Percentiles rank a stretch among this genome's conserved stretches.
Evolutionary conservation across 2,113 vertebrate genomes (phyloP).

Genomic region (Etheostoma cragini): DNA sequence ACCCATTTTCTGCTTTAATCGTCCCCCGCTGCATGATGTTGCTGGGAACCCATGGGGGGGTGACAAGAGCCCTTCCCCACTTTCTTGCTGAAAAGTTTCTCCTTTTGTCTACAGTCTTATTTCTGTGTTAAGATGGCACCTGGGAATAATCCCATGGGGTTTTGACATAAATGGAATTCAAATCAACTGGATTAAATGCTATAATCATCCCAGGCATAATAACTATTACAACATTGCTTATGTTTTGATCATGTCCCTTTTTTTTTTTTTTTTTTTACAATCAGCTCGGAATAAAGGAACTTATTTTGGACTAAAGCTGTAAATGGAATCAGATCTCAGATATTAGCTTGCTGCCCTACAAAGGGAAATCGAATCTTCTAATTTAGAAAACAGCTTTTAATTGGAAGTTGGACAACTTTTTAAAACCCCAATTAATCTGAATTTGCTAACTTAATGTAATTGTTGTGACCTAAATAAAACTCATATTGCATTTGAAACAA

Average conservation of each 20-base stretch:
- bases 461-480: conserved; percentile 40
- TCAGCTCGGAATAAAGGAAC: conserved; percentile 24
- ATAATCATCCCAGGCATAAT: conserved; percentile 62
- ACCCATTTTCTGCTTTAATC: conserved; percentile 82
- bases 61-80: conserved; percentile 51
- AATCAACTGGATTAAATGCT: conserved; percentile 69
- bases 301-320: conserved; percentile 8
- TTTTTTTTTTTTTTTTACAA: conserved; percentile 30
- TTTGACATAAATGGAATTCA: conserved; percentile 65
- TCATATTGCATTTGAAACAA: conserved; percentile 42
- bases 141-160: conserved; percentile 64
- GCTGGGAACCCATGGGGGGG: conserved; percentile 63
- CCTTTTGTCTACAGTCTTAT: conserved; percentile 70
- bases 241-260: conserved; percentile 54
- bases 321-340: conserved; percentile 14
- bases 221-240: conserved; percentile 55
- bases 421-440: neutral
- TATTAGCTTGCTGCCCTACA: neutral
- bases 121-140: conserved; percentile 75
- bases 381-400: neutral
- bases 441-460: conserved; percentile 18
- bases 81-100: conserved; percentile 59
- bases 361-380: neutral
- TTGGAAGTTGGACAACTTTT: neutral
- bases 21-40: conserved; percentile 72